Conservation (phyloP, 1,140 invertebrate species). For the Caerostris extrusa region DNA sequence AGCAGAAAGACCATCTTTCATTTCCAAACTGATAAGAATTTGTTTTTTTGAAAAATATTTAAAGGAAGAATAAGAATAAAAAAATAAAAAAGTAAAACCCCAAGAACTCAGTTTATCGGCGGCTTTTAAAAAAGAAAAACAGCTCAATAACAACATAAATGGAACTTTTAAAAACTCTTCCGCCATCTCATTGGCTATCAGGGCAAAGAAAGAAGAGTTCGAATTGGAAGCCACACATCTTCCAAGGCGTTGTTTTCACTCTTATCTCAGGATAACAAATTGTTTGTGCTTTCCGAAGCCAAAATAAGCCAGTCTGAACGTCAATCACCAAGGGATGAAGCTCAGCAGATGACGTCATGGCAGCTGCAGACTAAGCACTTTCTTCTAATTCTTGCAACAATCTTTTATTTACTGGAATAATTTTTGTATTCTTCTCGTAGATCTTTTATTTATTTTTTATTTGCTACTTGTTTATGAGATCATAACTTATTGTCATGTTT, state of each 20-base stretch:
- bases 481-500: too few species aligned
- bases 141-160: background rate
- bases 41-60: too few species aligned
- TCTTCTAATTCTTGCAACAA: background rate
- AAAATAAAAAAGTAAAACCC: too few species aligned
- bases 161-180: background rate
- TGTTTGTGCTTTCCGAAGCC: slow-evolving; percentile 62
- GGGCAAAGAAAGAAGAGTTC: slow-evolving; percentile 33
- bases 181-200: background rate
- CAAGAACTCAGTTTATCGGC: too few species aligned
- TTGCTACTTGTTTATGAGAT: background rate
- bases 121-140: too few species aligned
- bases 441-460: background rate
- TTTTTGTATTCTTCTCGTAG: background rate
- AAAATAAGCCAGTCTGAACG: slow-evolving; percentile 62
- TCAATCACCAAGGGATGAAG: background rate
- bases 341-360: slow-evolving; percentile 26
- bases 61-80: too few species aligned
- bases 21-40: too few species aligned
- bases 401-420: background rate
- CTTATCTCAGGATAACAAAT: slow-evolving; percentile 53
- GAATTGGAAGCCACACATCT: slow-evolving; percentile 60
- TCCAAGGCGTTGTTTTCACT: slow-evolving; percentile 24
- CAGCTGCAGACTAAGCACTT: slow-evolving; percentile 2
- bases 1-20: too few species aligned